A percentile compares a stretch with the other conserved stretches of the same genome.
phyloP scores from a whole-genome alignment of 35 echinoderm and acorn worm species.

The Ophioderma brevispina region DNA sequence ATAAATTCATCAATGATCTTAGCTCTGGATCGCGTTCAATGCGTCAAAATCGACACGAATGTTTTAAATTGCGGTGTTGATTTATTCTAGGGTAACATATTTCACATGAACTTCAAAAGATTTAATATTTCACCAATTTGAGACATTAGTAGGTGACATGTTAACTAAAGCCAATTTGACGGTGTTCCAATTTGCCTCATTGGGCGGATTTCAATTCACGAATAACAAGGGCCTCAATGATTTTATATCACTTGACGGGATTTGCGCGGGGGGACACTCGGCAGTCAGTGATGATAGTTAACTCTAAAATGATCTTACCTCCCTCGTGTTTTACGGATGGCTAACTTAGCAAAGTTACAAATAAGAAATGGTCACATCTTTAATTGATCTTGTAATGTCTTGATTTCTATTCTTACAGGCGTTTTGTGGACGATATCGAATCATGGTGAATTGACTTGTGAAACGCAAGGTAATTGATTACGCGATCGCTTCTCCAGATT shows the following conservation, averaged over 20 bases:
- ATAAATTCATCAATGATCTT: background rate
- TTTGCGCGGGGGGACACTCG: background rate
- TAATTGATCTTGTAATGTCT: conserved; percentile 4
- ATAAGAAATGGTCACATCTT: conserved; percentile 32
- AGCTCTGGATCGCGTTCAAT: conserved; percentile 29
- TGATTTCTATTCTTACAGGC: conserved; percentile 23
- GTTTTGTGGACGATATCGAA: conserved; percentile 12
- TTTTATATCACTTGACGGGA: background rate
- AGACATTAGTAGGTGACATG: conserved; percentile 6
- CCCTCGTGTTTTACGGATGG: conserved; percentile 2
- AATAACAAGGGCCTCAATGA: conserved; percentile 7
- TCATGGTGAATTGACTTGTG: background rate
- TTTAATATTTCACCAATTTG: background rate
- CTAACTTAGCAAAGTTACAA: background rate
- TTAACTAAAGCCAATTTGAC: conserved; percentile 5
- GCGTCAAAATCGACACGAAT: conserved; percentile 6
- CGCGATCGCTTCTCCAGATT: background rate
- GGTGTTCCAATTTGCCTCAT: background rate
- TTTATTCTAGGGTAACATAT: conserved; percentile 13
- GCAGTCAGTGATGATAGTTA: background rate
- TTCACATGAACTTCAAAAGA: conserved; percentile 15
- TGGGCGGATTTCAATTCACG: conserved; percentile 11
- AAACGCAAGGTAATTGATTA: conserved; percentile 36
- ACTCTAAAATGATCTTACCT: conserved; percentile 3
- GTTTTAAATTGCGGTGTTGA: no score